Conservation (phyloP, 2,888 invertebrate genomes). For the Drosophila histrio region DNA sequence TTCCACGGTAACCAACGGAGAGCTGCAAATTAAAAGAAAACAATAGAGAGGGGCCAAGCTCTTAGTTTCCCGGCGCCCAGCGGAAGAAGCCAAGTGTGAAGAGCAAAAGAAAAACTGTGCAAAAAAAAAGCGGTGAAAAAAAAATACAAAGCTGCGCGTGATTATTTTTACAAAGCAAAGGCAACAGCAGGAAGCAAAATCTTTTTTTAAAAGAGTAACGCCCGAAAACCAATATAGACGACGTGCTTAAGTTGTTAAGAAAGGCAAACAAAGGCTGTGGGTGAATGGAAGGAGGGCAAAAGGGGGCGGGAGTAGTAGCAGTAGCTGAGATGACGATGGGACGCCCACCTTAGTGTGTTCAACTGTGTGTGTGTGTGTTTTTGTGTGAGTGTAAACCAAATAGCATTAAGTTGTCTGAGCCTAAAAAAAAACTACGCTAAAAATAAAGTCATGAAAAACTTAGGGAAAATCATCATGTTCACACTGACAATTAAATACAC, state of each 20-base stretch:
- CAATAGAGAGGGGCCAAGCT: slow-evolving; percentile 46
- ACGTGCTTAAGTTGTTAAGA: slow-evolving; percentile 80
- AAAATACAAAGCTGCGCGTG: slow-evolving; percentile 69
- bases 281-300: background rate
- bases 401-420: slow-evolving; percentile 78
- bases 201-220: slow-evolving; percentile 56
- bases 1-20: slow-evolving; percentile 14
- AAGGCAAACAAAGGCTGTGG: slow-evolving; percentile 67
- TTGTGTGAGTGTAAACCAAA: slow-evolving; percentile 62
- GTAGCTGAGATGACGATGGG: slow-evolving; percentile 14
- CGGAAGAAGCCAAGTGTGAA: slow-evolving; percentile 78
- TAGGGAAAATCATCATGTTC: background rate
- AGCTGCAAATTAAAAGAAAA: slow-evolving; percentile 77
- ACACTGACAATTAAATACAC: slow-evolving; percentile 27
- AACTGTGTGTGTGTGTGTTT: slow-evolving; percentile 19
- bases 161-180: slow-evolving; percentile 75
- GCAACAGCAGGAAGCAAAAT: slow-evolving; percentile 65
- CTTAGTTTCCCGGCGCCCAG: slow-evolving; percentile 40
- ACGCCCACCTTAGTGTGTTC: no score
- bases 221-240: slow-evolving; percentile 76
- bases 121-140: slow-evolving; percentile 25
- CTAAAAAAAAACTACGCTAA: slow-evolving; percentile 48
- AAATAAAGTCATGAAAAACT: slow-evolving; percentile 39
- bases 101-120: slow-evolving; percentile 65
- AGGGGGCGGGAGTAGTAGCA: background rate